Evolutionary conservation across 1,140 invertebrate genomes (phyloP), one percentile per base, ranked within the genome.

Genomic region (Trialeurodes vaporariorum): DNA sequence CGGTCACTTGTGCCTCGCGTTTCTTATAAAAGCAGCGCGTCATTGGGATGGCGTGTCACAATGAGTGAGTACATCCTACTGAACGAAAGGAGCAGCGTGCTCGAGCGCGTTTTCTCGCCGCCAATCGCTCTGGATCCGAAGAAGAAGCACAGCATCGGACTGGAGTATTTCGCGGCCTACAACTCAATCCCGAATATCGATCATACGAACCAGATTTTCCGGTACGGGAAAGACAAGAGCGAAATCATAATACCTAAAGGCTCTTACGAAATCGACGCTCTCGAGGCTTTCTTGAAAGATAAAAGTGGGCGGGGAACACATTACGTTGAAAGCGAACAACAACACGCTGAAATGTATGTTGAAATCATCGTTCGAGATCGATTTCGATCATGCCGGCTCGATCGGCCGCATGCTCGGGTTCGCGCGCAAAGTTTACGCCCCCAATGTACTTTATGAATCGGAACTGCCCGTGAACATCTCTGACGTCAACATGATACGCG

Each of bases 1-100:
- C 27, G 70, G 72, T 27, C 73, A 75, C 59, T 59, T 75, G 17
- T 75, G 73, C 69, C 34, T 73, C 12, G 63, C 70, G 34, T 73
- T 75, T 70, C 67, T 72, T 58, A 25, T 68, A 1, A 23, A 64
- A 66, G 17, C 70, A 0, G 70, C 71, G 40, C 12, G n/a, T 58
- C 12, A 58, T 12, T 58, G n/a, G 12, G 12, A n/a, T 58, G 12
- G 12, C 12, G 12, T 58, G 49, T 58, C 49, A 58, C 12, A 58
- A 58, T 58, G 49, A 12, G 12, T 58, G 12, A 12, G 49, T 12
- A 12, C n/a, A 23, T 72, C 0, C 71, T 69, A n/a, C n/a, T 73
- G n/a, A 70, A 64, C 0, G 69, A 65, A 0, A 68, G 40, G 40
- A 70, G 68, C 0, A 65, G 64, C 0, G 27, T 68, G 24, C 59